A percentile compares a stretch with the other conserved stretches of the same genome.
These are phyloP conservation scores for Trogon melanurus DNA, from an alignment of 2,113 vertebrate species.

Conservation along the genomic window DNA sequence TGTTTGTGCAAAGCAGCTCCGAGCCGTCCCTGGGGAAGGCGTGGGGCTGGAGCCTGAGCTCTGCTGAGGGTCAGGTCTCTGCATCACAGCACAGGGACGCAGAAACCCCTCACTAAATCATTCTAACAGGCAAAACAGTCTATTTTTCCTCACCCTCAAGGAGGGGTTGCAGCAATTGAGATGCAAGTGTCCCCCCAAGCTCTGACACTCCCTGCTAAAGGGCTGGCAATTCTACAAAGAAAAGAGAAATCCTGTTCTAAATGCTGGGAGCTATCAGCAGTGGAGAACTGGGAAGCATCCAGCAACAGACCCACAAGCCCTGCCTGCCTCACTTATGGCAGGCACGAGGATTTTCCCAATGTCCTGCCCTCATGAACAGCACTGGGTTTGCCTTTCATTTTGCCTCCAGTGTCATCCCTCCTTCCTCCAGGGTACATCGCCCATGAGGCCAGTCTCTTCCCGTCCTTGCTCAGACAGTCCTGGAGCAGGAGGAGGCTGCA, in stretches of 20 bases:
- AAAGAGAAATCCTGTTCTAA: neutral
- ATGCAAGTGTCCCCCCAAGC: neutral
- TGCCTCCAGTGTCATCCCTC: neutral
- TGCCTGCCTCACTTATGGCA: neutral
- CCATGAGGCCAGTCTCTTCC: neutral
- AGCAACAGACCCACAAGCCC: neutral
- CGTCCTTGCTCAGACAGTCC: neutral
- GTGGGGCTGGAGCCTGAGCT: neutral
- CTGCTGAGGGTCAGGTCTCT: neutral
- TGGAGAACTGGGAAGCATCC: neutral
- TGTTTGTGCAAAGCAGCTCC: neutral
- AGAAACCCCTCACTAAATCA: neutral
- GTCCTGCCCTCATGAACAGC: neutral
- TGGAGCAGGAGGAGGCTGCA: neutral
- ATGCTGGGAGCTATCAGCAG: neutral
- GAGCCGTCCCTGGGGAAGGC: neutral
- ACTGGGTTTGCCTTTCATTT: neutral
- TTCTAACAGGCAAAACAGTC: neutral
- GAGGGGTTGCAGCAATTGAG: neutral
- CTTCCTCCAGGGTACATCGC: neutral
- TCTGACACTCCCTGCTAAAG: neutral
- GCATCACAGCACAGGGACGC: accelerated
- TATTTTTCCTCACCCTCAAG: neutral
- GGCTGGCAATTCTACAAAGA: neutral
- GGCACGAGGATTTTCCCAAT: neutral